Evolutionary conservation across 2,797 vertebrate species (phyloP).

Genomic region (Eulemur coronatus): DNA sequence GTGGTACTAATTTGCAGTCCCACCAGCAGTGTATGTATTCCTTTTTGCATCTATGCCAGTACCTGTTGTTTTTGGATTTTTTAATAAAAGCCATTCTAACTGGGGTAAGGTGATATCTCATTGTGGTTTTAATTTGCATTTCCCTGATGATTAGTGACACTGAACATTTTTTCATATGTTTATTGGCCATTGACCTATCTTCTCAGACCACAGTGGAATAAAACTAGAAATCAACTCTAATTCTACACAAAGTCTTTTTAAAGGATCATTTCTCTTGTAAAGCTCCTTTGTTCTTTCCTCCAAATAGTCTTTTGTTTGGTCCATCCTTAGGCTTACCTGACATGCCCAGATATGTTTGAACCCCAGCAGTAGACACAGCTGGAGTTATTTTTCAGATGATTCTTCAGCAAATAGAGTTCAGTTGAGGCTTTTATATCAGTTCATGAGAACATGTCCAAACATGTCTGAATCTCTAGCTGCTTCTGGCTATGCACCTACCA

Average conservation of each 20-base stretch:
- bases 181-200: no score
- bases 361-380: background rate
- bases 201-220: no score
- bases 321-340: conserved; percentile 6
- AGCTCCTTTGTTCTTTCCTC: background rate
- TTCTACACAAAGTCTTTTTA: background rate
- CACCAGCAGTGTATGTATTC: no score
- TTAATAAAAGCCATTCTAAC: no score
- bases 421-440: background rate
- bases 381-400: conserved; percentile 17
- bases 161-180: no score
- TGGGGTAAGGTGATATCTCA: no score
- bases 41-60: no score
- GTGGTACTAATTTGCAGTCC: no score
- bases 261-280: background rate
- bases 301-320: background rate
- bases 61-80: no score
- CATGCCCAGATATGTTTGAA: conserved; percentile 28
- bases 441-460: conserved; percentile 41
- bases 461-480: background rate
- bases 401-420: conserved; percentile 10
- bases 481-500: background rate
- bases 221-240: no score
- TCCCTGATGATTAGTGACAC: no score
- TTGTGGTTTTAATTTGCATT: no score